Conservation (phyloP, 1,140 invertebrate species). For the Rhyzopertha dominica region DNA sequence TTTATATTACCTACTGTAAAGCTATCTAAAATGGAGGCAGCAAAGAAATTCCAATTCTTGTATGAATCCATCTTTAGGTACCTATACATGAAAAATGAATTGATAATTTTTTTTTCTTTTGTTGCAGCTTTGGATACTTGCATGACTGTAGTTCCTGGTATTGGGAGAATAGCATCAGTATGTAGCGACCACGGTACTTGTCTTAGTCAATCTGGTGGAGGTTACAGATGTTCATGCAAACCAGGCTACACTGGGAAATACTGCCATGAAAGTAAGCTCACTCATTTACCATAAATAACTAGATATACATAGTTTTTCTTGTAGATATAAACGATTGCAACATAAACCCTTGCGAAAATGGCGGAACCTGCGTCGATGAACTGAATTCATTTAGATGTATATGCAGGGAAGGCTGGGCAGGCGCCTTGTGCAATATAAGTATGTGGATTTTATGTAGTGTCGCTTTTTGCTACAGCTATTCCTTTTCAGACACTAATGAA, state of each 20-base stretch:
- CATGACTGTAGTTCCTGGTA: conserved; percentile 47
- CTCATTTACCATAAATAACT: not conserved
- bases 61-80: too few species aligned
- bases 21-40: too few species aligned
- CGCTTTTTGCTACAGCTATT: not conserved
- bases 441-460: conserved; percentile 29
- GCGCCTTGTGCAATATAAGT: conserved; percentile 61
- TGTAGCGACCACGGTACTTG: conserved; percentile 80
- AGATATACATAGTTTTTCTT: conserved; percentile 25
- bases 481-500: conserved; percentile 71
- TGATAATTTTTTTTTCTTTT: conserved; percentile 3
- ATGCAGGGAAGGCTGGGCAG: conserved; percentile 65
- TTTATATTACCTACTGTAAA: too few species aligned
- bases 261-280: conserved; percentile 64
- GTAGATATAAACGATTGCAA: conserved; percentile 66
- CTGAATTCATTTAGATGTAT: conserved; percentile 74
- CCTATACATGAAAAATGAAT: not conserved
- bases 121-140: conserved; percentile 50
- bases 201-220: conserved; percentile 56
- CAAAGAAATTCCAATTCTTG: too few species aligned
- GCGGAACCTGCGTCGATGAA: conserved; percentile 67
- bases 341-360: conserved; percentile 67
- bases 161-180: conserved; percentile 38
- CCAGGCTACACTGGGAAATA: conserved; percentile 71
- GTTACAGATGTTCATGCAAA: conserved; percentile 67